Conservation (phyloP, 2,888 invertebrate species). For the Limnephilus marmoratus region DNA sequence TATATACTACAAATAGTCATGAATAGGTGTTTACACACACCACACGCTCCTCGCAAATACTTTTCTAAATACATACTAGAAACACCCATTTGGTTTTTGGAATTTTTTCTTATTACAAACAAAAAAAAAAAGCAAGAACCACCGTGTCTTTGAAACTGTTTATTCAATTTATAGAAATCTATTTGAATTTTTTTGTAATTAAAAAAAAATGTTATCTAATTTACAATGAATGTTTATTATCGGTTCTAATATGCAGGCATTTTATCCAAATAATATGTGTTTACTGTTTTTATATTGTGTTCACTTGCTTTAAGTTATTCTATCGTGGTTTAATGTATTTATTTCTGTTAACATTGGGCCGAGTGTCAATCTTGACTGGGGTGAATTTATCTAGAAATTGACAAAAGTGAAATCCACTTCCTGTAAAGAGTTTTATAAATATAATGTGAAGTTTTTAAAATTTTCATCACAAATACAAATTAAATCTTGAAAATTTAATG, state of each 20-base stretch:
- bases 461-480: not conserved
- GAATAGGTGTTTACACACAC: not conserved
- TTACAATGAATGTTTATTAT: too few relatives aligned
- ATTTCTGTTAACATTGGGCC: not conserved
- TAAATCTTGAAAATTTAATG: not conserved
- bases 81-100: not conserved
- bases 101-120: not conserved
- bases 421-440: conserved; percentile 26
- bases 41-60: not conserved
- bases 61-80: not conserved
- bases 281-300: not conserved
- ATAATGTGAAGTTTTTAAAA: not conserved
- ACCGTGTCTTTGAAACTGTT: not conserved
- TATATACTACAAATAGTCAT: too few relatives aligned
- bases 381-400: not conserved
- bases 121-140: not conserved
- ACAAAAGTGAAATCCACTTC: not conserved
- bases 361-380: not conserved
- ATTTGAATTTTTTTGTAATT: not conserved
- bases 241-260: not conserved
- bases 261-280: conserved; percentile 1
- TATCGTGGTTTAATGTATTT: not conserved
- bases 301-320: not conserved
- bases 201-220: not conserved
- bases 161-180: not conserved